Conservation (phyloP, 2,888 invertebrate species). For the Nomada flava region DNA sequence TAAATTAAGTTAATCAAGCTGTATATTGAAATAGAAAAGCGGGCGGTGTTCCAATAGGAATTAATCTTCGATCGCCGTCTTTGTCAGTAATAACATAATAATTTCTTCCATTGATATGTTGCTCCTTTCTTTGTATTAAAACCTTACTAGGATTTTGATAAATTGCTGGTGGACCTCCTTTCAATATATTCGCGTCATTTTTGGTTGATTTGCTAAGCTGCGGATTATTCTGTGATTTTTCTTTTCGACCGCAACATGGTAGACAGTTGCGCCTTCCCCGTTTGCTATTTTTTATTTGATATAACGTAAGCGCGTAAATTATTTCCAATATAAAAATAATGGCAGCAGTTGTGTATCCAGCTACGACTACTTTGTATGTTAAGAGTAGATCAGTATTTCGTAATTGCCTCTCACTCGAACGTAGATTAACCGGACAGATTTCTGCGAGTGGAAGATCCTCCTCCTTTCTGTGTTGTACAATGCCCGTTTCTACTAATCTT, state of each 20-base stretch:
- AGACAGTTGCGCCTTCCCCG: background rate
- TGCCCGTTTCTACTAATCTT: constrained; percentile 90
- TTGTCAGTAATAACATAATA: constrained; percentile 89
- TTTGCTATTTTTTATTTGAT: constrained; percentile 47
- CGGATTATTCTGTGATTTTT: background rate
- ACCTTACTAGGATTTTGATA: constrained; percentile 25
- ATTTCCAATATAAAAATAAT: constrained; percentile 89
- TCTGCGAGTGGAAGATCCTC: constrained; percentile 89
- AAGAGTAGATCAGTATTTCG: constrained; percentile 91
- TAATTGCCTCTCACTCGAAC: constrained; percentile 91
- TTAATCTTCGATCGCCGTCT: constrained; percentile 88
- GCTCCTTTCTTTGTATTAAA: constrained; percentile 47
- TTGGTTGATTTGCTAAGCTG: background rate
- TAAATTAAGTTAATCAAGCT: constrained; percentile 12
- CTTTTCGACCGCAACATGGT: background rate
- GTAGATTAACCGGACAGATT: constrained; percentile 93
- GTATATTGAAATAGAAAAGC: constrained; percentile 89
- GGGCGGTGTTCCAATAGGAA: constrained; percentile 91
- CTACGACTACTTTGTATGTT: constrained; percentile 91
- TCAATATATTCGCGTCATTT: constrained; percentile 34
- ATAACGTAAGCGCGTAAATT: constrained; percentile 43
- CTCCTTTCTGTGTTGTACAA: constrained; percentile 88
- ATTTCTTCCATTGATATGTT: constrained; percentile 89
- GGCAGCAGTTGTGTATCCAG: constrained; percentile 88
- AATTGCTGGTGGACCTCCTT: constrained; percentile 57